phyloP scores from a whole-genome alignment of 1,140 invertebrate genomes.

The Orius insidiosus region DNA sequence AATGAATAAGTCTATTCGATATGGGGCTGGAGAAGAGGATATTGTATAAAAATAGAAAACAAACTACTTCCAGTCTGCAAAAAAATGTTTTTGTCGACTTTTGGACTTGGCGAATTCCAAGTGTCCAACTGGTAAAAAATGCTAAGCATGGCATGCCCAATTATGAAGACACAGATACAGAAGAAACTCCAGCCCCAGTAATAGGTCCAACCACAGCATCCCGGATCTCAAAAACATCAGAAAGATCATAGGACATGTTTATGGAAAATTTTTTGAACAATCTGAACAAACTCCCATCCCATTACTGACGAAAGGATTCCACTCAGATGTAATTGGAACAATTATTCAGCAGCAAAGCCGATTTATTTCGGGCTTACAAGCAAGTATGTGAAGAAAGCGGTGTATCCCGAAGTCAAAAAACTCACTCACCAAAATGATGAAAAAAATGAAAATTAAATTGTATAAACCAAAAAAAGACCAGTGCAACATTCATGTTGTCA shows the following conservation, averaged over 20 bases:
- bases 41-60: too few relatives aligned
- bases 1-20: too few relatives aligned
- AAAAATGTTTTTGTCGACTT: background rate
- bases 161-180: too few relatives aligned
- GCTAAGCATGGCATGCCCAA: too few relatives aligned
- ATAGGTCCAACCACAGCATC: background rate
- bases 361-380: slow-evolving; percentile 1
- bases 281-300: too few relatives aligned
- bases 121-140: background rate
- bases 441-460: slow-evolving; percentile 10
- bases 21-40: too few relatives aligned
- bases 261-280: background rate
- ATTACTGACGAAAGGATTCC: too few relatives aligned
- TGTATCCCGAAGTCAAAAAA: too few relatives aligned
- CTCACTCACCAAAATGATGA: background rate
- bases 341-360: too few relatives aligned
- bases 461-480: slow-evolving; percentile 16
- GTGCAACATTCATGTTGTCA: slow-evolving; percentile 13
- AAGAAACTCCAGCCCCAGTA: background rate
- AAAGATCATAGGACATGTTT: background rate
- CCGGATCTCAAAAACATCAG: background rate
- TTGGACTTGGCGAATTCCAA: background rate
- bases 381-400: background rate
- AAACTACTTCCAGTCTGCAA: too few relatives aligned
- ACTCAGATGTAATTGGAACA: too few relatives aligned